Percentiles rank a stretch among this genome's conserved stretches.
Evolutionary conservation across 2,113 vertebrate genomes (phyloP).

Genomic region (Pontoporia blainvillei): DNA sequence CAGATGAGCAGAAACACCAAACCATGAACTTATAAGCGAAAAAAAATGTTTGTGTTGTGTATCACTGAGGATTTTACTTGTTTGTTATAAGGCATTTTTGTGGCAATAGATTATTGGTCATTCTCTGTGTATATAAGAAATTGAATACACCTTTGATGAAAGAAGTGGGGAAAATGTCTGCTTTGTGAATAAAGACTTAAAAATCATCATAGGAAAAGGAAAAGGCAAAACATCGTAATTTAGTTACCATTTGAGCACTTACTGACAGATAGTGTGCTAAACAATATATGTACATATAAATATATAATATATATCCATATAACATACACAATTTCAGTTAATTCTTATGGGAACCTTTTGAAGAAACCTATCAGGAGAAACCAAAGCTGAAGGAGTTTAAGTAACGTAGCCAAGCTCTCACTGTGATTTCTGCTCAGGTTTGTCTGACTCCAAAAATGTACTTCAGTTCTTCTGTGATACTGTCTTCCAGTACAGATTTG

Average conservation of each 20-base stretch:
- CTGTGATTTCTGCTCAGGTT: neutral
- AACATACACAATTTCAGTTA: neutral
- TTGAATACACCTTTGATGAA: neutral
- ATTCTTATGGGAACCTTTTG: neutral
- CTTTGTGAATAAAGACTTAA: neutral
- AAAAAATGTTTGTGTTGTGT: neutral
- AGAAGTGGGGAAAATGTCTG: neutral
- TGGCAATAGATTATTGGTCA: neutral
- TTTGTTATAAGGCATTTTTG: neutral
- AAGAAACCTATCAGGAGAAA: neutral
- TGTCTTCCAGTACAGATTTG: neutral
- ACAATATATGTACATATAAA: neutral
- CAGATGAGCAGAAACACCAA: neutral
- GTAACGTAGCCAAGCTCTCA: neutral
- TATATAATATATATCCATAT: neutral
- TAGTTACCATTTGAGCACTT: neutral
- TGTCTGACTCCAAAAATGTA: neutral
- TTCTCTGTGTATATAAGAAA: slow-evolving; percentile 1
- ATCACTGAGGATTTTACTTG: neutral
- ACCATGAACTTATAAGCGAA: neutral
- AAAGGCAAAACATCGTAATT: neutral
- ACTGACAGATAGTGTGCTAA: neutral
- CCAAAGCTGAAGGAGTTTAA: neutral
- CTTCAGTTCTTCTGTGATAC: neutral
- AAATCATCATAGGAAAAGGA: neutral